Evolutionary conservation across 2,797 vertebrate species (phyloP), one percentile per base, ranked within the genome.

Genomic region (Myripristis jacobus): DNA sequence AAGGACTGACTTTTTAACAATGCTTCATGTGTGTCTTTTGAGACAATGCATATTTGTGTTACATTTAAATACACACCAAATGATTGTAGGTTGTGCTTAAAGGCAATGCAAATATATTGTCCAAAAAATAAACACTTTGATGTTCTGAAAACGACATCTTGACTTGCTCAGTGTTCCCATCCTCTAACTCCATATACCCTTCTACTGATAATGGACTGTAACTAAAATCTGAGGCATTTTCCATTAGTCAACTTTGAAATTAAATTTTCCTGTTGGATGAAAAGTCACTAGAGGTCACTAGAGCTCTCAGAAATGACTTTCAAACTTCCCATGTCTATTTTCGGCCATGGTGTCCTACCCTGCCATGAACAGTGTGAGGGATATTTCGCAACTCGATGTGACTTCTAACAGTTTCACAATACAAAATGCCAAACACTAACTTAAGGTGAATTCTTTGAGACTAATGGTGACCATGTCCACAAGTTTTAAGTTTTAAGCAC

Each of bases 281-380:
- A 1, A 44, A n/a, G n/a, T n/a, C n/a, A n/a, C n/a, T n/a, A 60
- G 68, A 53, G 2, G 82, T 84, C 81, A 84, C 71, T 77, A 34
- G 19, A n/a, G 56, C 22, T 78, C 43, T 60, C 44, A 62, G 1
- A 64, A 73, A 61, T 46, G 1, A 47, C 24, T 22, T 7, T 58
- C 43, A 29, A 3, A 16, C 44, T 61, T 44, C 47, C n/a, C 22
- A 15, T 43, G 61, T 27, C 24, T 47, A 50, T 75, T 75, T 51
- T 31, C 48, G n/a, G 46, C 55, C 60, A 41, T 59, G 4, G 29
- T 31, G 54, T n/a, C 41, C 58, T 59, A 25, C 83, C 62, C 65
- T 62, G 25, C 48, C 51, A 21, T 58, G 36, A 73, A 57, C 52
- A 47, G 34, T 58, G 38, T 56, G 59, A 25, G 46, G 25, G 34